Conservation (phyloP, 2,113 vertebrate species). For the Catharus minimus region DNA sequence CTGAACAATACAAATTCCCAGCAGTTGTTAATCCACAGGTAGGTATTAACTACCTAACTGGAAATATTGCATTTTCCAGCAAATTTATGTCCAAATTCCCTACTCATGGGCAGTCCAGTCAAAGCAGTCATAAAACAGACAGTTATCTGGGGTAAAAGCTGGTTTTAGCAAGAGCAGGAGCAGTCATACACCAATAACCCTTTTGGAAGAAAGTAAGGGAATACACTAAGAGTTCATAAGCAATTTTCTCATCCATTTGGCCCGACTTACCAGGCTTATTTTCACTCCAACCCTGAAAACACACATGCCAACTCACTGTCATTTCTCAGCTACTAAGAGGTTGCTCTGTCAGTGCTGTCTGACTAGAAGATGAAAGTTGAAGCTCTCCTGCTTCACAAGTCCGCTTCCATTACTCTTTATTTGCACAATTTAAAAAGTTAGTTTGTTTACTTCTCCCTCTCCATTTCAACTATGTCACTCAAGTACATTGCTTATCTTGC, state of each 20-base stretch:
- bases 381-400: background rate
- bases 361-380: background rate
- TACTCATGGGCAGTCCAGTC: fast-evolving
- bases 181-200: background rate
- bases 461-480: background rate
- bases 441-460: background rate
- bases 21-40: background rate
- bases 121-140: background rate
- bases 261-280: fast-evolving
- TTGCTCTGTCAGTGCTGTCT: background rate
- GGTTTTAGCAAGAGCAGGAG: background rate
- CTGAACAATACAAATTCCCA: background rate
- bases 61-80: background rate
- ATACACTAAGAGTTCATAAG: fast-evolving
- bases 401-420: background rate
- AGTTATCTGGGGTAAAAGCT: background rate
- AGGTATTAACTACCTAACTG: background rate
- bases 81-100: background rate
- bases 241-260: background rate
- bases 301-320: background rate
- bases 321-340: background rate
- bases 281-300: background rate
- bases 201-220: background rate
- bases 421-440: background rate
- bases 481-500: background rate